Evolutionary conservation across 1,140 invertebrate species (phyloP).

Genomic region (Brachionus sp.): DNA sequence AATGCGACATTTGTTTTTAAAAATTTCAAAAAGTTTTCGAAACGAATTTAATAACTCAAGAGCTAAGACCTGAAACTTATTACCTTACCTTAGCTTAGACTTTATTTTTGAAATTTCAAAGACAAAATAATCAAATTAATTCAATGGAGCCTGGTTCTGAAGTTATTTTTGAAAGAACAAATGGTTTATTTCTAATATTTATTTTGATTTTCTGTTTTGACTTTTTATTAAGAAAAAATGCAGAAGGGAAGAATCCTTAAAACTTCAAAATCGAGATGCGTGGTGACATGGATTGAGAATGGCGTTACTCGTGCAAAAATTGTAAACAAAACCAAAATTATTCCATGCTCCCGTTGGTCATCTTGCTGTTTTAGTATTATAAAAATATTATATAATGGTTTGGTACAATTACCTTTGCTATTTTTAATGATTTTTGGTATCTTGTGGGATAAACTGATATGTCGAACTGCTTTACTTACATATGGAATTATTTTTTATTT

Average conservation of each 20-base stretch:
- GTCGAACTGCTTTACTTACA: not conserved
- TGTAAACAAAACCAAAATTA: not conserved
- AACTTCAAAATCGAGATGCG: not conserved
- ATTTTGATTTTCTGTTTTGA: not conserved
- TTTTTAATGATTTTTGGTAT: not conserved
- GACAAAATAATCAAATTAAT: not conserved
- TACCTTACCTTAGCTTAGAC: not conserved
- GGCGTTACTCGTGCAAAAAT: not conserved
- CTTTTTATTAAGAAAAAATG: not conserved
- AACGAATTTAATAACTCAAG: not conserved
- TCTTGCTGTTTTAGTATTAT: not conserved
- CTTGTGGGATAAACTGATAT: not conserved
- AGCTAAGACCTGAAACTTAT: not conserved
- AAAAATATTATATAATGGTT: not conserved
- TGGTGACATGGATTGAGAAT: conserved; percentile 8
- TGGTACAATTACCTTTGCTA: not conserved
- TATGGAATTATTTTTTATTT: not conserved
- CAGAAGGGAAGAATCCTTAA: not conserved
- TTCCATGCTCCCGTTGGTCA: not conserved
- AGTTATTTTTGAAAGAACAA: conserved; percentile 16
- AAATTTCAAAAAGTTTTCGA: not conserved
- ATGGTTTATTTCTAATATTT: not conserved
- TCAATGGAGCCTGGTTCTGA: not conserved
- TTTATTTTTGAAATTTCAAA: conserved; percentile 1
- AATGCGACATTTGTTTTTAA: not conserved